Percentiles rank a stretch among this genome's conserved stretches.
Evolutionary conservation across 2,888 invertebrate genomes (phyloP).

Genomic region (Agrilus cyanescens): DNA sequence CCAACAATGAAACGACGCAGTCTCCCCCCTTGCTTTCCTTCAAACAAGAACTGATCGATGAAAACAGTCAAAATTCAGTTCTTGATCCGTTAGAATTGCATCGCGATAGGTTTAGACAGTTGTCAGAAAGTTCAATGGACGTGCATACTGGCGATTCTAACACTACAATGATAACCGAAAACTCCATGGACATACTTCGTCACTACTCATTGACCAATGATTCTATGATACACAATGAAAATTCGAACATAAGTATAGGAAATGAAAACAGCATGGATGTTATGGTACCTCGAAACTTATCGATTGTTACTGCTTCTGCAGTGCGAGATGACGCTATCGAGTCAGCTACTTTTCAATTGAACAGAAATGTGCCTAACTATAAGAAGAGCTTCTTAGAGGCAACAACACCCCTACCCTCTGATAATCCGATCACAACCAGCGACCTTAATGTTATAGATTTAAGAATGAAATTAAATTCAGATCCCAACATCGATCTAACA

Average conservation of each 20-base stretch:
- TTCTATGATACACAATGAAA: constrained; percentile 20
- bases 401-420: too few species aligned
- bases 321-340: neutral
- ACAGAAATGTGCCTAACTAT: too few species aligned
- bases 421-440: constrained; percentile 25
- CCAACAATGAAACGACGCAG: constrained; percentile 42
- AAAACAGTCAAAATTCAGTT: constrained; percentile 56
- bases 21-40: constrained; percentile 41
- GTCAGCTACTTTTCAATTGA: too few species aligned
- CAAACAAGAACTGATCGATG: constrained; percentile 60
- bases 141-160: constrained; percentile 34
- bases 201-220: constrained; percentile 20
- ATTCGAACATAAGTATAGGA: constrained; percentile 27
- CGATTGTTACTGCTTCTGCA: constrained; percentile 3
- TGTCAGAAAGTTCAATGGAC: constrained; percentile 37
- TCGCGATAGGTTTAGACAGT: constrained; percentile 27
- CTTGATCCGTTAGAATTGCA: constrained; percentile 29
- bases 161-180: constrained; percentile 37
- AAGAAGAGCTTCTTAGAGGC: too few species aligned
- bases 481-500: constrained; percentile 36
- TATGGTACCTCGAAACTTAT: constrained; percentile 22
- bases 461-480: constrained; percentile 51
- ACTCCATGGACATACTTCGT: constrained; percentile 39
- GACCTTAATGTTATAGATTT: constrained; percentile 52
- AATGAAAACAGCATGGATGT: constrained; percentile 29